Percentiles rank a stretch among this genome's conserved stretches.
Conservation (phyloP, 2,888 invertebrate species). For the Brachylomia viminalis region DNA sequence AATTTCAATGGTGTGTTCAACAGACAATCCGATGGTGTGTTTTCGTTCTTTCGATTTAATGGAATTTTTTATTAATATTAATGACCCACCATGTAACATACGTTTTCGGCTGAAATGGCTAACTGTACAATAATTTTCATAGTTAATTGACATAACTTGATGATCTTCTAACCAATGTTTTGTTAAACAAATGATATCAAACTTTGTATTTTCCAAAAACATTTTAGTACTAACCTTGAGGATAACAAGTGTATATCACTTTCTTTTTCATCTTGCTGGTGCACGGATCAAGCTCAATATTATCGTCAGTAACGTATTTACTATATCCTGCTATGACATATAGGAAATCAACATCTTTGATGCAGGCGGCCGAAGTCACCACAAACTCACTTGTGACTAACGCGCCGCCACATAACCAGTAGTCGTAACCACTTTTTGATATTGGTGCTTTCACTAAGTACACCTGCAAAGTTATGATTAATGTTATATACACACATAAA, state of each 20-base stretch:
- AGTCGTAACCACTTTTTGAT: slow-evolving; percentile 59
- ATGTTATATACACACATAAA: too few species aligned
- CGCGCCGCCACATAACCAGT: slow-evolving; percentile 73
- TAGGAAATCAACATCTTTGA: slow-evolving; percentile 68
- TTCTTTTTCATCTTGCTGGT: slow-evolving; percentile 73
- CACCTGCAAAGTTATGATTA: slow-evolving; percentile 54
- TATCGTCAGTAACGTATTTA: slow-evolving; percentile 66
- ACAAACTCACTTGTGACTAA: slow-evolving; percentile 63
- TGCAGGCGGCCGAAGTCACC: slow-evolving; percentile 74
- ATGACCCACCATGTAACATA: too few species aligned
- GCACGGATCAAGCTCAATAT: slow-evolving; percentile 70
- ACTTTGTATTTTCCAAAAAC: neutral
- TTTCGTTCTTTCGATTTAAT: too few species aligned
- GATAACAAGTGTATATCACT: slow-evolving; percentile 52
- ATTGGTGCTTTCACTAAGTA: slow-evolving; percentile 67
- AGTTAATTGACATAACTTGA: too few species aligned
- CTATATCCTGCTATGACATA: slow-evolving; percentile 74
- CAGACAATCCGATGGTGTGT: too few species aligned
- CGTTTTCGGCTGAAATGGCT: too few species aligned
- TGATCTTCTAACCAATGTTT: too few species aligned
- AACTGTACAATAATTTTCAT: too few species aligned
- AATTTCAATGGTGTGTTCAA: too few species aligned
- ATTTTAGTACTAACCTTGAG: slow-evolving; percentile 26
- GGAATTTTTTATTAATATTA: too few species aligned
- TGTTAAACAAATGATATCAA: too few species aligned